Percentiles rank a stretch among this genome's conserved stretches.
These are phyloP conservation scores for Phylloscopus trochiloides DNA, from an alignment of 2,113 vertebrate genomes.

Conservation along the genomic window DNA sequence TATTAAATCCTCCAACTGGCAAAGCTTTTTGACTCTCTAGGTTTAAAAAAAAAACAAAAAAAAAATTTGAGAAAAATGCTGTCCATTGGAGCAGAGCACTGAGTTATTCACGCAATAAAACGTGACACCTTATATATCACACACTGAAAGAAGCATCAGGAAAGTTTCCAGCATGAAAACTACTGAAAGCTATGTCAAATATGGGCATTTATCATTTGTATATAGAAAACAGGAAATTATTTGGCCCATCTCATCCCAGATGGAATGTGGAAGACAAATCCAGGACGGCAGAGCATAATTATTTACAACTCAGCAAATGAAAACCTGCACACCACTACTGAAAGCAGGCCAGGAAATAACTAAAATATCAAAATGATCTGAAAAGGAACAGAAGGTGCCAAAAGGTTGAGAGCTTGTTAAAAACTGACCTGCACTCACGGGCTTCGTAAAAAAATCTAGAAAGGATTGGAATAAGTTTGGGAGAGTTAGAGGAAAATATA, in stretches of 20 bases:
- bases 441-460: background rate
- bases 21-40: background rate
- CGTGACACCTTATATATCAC: background rate
- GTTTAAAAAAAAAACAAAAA: background rate
- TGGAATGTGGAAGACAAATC: conserved; percentile 71
- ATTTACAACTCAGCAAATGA: conserved; percentile 55
- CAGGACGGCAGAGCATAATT: conserved; percentile 46
- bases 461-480: background rate
- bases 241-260: conserved; percentile 72
- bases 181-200: conserved; percentile 66
- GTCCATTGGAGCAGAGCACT: background rate
- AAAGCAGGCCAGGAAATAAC: conserved; percentile 71
- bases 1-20: conserved; percentile 37
- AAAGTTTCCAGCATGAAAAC: conserved; percentile 57
- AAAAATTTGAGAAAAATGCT: background rate
- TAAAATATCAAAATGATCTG: conserved; percentile 69
- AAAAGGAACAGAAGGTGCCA: conserved; percentile 74
- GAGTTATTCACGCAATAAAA: background rate
- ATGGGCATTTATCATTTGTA: conserved; percentile 70
- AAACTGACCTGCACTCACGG: background rate
- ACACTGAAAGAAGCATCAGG: conserved; percentile 34
- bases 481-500: background rate
- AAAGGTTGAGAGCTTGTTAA: conserved; percentile 61
- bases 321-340: conserved; percentile 66
- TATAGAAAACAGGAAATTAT: conserved; percentile 77